These are phyloP conservation scores for Chromoteleia sp. DNA, from an alignment of 2,888 invertebrate genomes.

Conservation along the genomic window DNA sequence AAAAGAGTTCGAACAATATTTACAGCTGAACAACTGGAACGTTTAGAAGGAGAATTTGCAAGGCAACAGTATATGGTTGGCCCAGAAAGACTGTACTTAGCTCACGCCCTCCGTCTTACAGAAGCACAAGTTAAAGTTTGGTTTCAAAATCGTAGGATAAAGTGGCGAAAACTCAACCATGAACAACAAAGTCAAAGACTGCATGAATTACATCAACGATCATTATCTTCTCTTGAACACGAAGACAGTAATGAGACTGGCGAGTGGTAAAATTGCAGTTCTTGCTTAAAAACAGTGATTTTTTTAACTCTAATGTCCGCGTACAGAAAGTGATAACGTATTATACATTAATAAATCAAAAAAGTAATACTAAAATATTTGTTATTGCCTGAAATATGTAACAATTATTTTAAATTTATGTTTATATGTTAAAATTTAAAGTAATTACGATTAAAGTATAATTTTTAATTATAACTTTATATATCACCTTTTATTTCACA, in stretches of 20 bases:
- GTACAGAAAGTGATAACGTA: slow-evolving; percentile 53
- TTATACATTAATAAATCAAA: slow-evolving; percentile 40
- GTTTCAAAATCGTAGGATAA: slow-evolving; percentile 95
- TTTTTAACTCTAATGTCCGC: slow-evolving; percentile 45
- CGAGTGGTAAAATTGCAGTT: slow-evolving; percentile 80
- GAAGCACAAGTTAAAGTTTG: slow-evolving; percentile 92
- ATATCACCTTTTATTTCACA: too few relatives aligned
- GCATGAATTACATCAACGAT: slow-evolving; percentile 85
- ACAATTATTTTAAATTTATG: slow-evolving; percentile 6
- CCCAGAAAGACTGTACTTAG: slow-evolving; percentile 96
- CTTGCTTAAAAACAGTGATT: slow-evolving; percentile 43
- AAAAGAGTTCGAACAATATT: slow-evolving; percentile 98
- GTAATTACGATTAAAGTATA: too few relatives aligned
- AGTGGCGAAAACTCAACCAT: slow-evolving; percentile 97
- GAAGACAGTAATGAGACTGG: slow-evolving; percentile 85
- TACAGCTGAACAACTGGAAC: slow-evolving; percentile 97
- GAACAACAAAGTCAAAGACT: slow-evolving; percentile 95
- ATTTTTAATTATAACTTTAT: too few relatives aligned
- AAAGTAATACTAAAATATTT: slow-evolving; percentile 22
- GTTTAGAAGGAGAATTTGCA: slow-evolving; percentile 97
- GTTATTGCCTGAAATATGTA: slow-evolving; percentile 27
- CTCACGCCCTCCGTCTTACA: slow-evolving; percentile 93
- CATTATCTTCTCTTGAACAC: slow-evolving; percentile 83
- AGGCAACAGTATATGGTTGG: slow-evolving; percentile 99
- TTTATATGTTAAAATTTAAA: background rate